Evolutionary conservation across 2,113 vertebrate species (phyloP), one percentile per base, ranked within the genome.

Genomic region (Gulo gulo): DNA sequence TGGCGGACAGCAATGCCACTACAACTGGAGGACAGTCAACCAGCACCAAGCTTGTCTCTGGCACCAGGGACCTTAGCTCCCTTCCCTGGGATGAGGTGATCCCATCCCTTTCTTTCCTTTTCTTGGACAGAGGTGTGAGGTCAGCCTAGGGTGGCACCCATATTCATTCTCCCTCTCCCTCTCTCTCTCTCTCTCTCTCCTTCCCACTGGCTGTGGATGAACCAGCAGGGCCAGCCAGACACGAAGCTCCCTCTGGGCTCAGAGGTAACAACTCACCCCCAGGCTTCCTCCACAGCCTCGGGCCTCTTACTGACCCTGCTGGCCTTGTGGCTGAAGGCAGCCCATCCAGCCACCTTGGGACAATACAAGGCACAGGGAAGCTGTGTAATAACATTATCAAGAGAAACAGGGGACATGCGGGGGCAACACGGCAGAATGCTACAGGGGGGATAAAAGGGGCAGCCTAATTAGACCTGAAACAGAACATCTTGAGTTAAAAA

Each of bases 401-500:
- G 36, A 34, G 52, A 91, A 84, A 69, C 69, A 59, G 84, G 61
- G 2, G 71, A 63, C 69, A 45, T 29, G 15, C 13, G 52, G 15
- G 31, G 47, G 39, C 82, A 63, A 85, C 16, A n/a, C 14, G 29
- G 45, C 42, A 23, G 92, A 79, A 67, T 0, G 0, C 79, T 93
- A 39, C 78, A 2, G 2, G 55, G 39, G 23, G 36, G 90, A 69
- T 61, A 88, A 93, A 78, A 71, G 69, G 57, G 71, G 42, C 15
- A 67, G 85, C 79, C 73, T 63, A 47, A 39, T 96, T 92, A 91
- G 61, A 88, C 34, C 86, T 63, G 79, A 83, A 39, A 96, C 18
- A 36, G 6, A 47, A 74, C 89, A 50, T 23, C 61, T 79, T 65
- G n/a, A 78, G 55, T 91, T 91, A 26, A n/a, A 73, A 81, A 81